A percentile compares a stretch with the other conserved stretches of the same genome.
Evolutionary conservation across 92 coral and sea anemone species (phyloP).

Genomic region (Porites lobata): DNA sequence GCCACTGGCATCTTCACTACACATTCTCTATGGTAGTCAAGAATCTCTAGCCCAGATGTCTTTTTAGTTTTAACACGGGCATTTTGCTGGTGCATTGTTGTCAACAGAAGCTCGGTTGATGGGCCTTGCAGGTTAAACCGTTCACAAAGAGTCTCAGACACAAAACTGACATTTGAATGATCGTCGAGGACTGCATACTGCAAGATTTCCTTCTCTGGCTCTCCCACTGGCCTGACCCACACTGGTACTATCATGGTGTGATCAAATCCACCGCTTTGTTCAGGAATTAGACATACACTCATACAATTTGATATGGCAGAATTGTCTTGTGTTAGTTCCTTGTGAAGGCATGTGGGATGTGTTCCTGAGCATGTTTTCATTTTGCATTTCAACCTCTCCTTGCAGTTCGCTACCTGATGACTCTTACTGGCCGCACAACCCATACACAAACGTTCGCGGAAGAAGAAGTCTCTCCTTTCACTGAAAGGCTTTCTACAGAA

Average conservation of each 20-base stretch:
- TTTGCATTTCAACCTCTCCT: too few species aligned
- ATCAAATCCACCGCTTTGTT: neutral
- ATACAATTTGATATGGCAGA: slow-evolving; percentile 10
- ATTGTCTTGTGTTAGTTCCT: neutral
- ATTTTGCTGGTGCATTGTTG: slow-evolving; percentile 38
- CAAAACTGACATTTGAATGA: slow-evolving; percentile 40
- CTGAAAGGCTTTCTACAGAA: slow-evolving; percentile 5
- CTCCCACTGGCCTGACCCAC: slow-evolving; percentile 42
- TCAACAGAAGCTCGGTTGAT: too few species aligned
- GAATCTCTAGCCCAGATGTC: too few species aligned
- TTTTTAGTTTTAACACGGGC: neutral
- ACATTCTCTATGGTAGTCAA: too few species aligned
- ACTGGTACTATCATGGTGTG: slow-evolving; percentile 29
- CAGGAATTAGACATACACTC: slow-evolving; percentile 16
- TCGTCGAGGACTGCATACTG: slow-evolving; percentile 29
- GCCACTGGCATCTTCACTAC: too few species aligned
- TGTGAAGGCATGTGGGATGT: slow-evolving; percentile 41
- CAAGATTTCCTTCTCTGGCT: too few species aligned
- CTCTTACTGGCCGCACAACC: too few species aligned
- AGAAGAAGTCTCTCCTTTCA: neutral
- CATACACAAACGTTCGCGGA: neutral
- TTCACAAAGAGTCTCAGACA: slow-evolving; percentile 31
- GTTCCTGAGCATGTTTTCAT: neutral
- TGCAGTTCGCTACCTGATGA: too few species aligned
- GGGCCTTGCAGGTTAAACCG: too few species aligned